phyloP scores from a whole-genome alignment of 2,113 vertebrate species.

The Muscicapa adusta region DNA sequence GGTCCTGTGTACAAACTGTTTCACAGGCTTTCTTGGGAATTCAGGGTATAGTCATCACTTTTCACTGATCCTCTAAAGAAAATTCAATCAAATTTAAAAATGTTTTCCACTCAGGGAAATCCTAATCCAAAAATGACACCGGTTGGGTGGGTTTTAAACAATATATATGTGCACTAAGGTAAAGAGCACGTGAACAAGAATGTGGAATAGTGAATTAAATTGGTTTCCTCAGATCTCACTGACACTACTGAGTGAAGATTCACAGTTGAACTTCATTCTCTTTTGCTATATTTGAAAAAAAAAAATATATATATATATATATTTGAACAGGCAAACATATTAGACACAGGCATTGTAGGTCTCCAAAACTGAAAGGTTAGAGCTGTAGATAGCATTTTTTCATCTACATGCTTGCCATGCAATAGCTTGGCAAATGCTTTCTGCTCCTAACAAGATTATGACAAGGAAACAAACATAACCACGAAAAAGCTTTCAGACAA shows the following conservation, averaged over 20 bases:
- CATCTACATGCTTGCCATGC: background rate
- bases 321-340: background rate
- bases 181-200: background rate
- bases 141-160: background rate
- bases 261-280: background rate
- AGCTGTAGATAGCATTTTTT: background rate
- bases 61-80: background rate
- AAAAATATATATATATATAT: too few relatives aligned
- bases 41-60: background rate
- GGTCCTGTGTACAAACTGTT: background rate
- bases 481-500: background rate
- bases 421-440: background rate
- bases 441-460: background rate
- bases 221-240: background rate
- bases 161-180: background rate
- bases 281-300: background rate
- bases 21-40: background rate
- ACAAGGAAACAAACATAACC: background rate
- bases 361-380: background rate
- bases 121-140: background rate
- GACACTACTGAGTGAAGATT: background rate
- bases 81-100: background rate
- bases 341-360: background rate
- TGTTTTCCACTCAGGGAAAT: background rate
- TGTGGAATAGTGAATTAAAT: background rate